Base-by-base conservation (phyloP, 1,140 invertebrate genomes). In the Eulimnadia texana region DNA sequence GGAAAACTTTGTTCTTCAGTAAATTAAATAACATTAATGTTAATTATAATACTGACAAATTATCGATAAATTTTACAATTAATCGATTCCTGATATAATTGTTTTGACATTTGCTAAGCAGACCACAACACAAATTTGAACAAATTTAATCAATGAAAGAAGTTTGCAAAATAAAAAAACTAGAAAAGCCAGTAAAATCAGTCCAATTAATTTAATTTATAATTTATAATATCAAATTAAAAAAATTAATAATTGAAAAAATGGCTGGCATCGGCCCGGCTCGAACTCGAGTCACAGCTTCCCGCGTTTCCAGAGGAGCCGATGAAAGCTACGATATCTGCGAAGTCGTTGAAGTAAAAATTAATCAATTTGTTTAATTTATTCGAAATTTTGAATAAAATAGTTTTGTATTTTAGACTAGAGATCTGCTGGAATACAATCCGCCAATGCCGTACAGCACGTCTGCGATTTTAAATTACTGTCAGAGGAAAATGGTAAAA, bases 401-500 rank as follows among this genome's bases (percentile, higher is more conserved):
- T n/a, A n/a, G n/a, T n/a, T n/a, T 42, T 42, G 33, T 42, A 42
- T 42, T 42, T 42, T 16, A 61, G 60, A 61, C 53, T 23, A 24
- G 29, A 6, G 60, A 61, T 29, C 16, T 61, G 28, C 20, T 61
- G 50, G 60, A 61, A 16, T 61, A 61, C 29, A 42, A 54, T 29
- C 60, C 60, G 13, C 60, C 60, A 29, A 25, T 53, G 24, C 50
- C 53, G 3, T 61, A 52, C 50, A 61, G 60, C 20, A 61, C 60
- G 23, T 61, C 60, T 3, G 60, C 60, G 19, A 33, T 61, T 54
- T 55, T 61, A 28, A 61, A 61, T 29, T 61, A 61, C 33, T 61
- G 60, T 28, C 60, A 61, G 25, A 50, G 60, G 13, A 61, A 61
- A 22, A 61, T 61, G 60, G 50, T 42, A 42, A n/a, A n/a, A n/a